phyloP scores from a whole-genome alignment of 2,888 invertebrate genomes.

The Leucoma salicis region DNA sequence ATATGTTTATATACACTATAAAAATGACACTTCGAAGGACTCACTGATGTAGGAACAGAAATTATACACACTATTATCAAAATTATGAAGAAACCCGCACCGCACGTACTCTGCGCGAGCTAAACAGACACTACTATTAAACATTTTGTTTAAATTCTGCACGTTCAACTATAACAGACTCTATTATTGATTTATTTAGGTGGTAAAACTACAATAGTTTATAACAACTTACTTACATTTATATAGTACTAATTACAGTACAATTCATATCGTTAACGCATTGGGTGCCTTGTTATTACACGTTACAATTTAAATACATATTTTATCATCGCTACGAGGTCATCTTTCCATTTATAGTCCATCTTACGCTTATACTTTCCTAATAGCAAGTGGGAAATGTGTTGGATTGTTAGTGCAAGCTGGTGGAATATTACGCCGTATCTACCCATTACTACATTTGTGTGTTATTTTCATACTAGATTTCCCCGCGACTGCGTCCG shows the following conservation, averaged over 20 bases:
- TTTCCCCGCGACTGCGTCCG: no score
- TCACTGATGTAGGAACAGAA: constrained; percentile 6
- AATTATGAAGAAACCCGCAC: constrained; percentile 33
- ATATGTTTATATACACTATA: no score
- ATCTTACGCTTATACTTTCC: constrained; percentile 3
- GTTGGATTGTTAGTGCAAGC: background rate
- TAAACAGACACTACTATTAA: background rate
- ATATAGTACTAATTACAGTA: constrained; percentile 30
- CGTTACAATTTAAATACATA: constrained; percentile 26
- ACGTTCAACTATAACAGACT: constrained; percentile 13
- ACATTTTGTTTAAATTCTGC: constrained; percentile 14
- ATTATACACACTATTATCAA: constrained; percentile 35
- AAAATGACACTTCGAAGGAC: no score
- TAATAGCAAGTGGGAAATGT: background rate
- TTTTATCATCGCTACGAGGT: constrained; percentile 25
- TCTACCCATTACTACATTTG: background rate
- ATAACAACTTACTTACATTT: constrained; percentile 28
- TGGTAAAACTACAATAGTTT: constrained; percentile 19
- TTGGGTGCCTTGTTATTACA: constrained; percentile 16
- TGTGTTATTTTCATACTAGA: background rate
- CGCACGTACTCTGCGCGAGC: constrained; percentile 22
- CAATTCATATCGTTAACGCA: constrained; percentile 33
- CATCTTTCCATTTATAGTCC: constrained; percentile 16
- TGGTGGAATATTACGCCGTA: background rate
- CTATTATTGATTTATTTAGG: constrained; percentile 19